Base-by-base conservation (phyloP, 2,888 invertebrate species). In the Philereme transversata region DNA sequence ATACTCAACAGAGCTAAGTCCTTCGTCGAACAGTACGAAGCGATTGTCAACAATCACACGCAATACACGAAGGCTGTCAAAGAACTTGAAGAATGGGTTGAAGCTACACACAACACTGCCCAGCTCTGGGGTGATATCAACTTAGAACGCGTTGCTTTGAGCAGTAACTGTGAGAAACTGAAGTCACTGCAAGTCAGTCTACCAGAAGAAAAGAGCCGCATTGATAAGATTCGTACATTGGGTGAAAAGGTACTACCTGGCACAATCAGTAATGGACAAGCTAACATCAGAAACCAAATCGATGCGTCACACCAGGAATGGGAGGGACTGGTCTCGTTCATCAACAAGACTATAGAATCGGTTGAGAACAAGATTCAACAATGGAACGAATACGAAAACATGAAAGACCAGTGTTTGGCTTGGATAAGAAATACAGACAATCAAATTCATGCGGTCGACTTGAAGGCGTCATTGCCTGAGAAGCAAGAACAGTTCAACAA, bases 381-480 rank as follows among this genome's bases (percentile, higher is more conserved):
- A 77, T 99, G 98, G 98, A 95, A 95, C 57, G 98, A 98, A 77
- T 98, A 97, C 79, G 99, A 99, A 81, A 93, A 94, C 22, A 92
- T 97, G 76, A 97, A 97, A 81, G 98, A 98, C 74, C 95, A 96
- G 67, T 97, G 98, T 71, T 91, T 97, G 60, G 87, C 94, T 40
- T 99, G 98, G 98, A 95, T 99, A 57, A 94, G 97, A 65, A 96
- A 97, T 64, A 96, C 97, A 0, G 98, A 99, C 75, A 96, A 95
- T 22, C 96, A 96, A 81, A 93, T 99, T 34, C 98, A 98, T 82
- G 96, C 97, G 9, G 95, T 98, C 6, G 97, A 98, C 74, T 91
- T 97, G 40, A 97, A 98, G 80, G 94, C 97, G 0, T 96, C 96
- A 6, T 92, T 97, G 46, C 89, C 94, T 4, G 97, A 97, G 77